A percentile compares a stretch with the other conserved stretches of the same genome.
Conservation (phyloP, 1,140 invertebrate genomes). For the Berghia stephanieae region DNA sequence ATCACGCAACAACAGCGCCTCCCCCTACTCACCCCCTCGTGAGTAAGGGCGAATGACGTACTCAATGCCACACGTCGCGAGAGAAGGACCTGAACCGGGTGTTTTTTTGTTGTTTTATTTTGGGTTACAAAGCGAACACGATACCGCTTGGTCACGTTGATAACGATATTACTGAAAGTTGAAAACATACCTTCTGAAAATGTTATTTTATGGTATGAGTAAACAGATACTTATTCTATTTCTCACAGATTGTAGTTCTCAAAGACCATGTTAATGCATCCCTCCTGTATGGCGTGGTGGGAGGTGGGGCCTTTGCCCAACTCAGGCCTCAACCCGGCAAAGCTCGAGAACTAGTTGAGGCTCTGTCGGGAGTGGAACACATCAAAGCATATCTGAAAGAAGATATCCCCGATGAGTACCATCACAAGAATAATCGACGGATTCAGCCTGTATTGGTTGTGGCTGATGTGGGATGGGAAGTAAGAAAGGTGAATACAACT, state of each 20-base stretch:
- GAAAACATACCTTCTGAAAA: no score
- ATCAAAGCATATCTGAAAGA: constrained; percentile 55
- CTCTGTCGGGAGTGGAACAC: constrained; percentile 22
- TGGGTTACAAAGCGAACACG: no score
- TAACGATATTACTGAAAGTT: no score
- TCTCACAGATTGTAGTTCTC: constrained; percentile 38
- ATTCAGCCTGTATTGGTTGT: constrained; percentile 55
- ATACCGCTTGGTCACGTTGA: no score
- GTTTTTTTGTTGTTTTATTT: no score
- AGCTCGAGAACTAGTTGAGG: constrained; percentile 25
- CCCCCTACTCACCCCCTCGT: no score
- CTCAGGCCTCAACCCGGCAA: constrained; percentile 36
- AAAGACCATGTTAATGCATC: constrained; percentile 17
- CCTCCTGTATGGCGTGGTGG: constrained; percentile 16
- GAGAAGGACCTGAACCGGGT: no score
- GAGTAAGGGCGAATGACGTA: no score
- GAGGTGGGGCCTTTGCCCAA: constrained; percentile 36
- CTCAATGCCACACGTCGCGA: no score
- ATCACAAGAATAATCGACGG: constrained; percentile 55
- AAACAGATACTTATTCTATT: no score
- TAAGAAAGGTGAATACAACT: constrained; percentile 54
- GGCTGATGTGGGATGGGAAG: constrained; percentile 59
- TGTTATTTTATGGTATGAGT: no score
- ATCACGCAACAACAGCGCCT: no score
- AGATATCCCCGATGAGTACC: constrained; percentile 60